Percentiles rank a stretch among this genome's conserved stretches.
phyloP scores from a whole-genome alignment of 2,888 invertebrate species.

The Apocheima hispidaria region DNA sequence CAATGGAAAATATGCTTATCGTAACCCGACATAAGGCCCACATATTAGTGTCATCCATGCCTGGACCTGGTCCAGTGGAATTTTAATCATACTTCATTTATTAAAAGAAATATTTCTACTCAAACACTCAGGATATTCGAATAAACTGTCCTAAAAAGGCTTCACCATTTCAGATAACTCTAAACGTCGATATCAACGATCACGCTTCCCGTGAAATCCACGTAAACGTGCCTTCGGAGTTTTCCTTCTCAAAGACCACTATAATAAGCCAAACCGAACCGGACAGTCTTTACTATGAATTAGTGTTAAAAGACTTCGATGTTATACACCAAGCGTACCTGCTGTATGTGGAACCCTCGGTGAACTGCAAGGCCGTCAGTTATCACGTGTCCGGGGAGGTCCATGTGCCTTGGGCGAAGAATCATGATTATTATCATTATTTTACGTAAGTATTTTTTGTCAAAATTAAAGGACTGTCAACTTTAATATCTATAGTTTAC shows the following conservation, averaged over 20 bases:
- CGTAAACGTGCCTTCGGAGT: constrained; percentile 71
- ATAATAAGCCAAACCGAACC: constrained; percentile 84
- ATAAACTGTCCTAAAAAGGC: too few relatives aligned
- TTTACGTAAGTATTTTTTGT: constrained; percentile 83
- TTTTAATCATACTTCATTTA: too few relatives aligned
- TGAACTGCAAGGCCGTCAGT: constrained; percentile 67
- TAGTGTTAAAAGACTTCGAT: constrained; percentile 85
- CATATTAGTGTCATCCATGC: neutral
- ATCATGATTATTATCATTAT: constrained; percentile 86
- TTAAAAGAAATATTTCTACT: too few relatives aligned
- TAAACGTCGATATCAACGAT: constrained; percentile 89
- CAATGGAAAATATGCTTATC: neutral
- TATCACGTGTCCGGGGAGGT: constrained; percentile 87
- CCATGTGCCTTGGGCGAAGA: constrained; percentile 88
- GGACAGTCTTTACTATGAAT: constrained; percentile 86
- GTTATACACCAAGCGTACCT: constrained; percentile 87
- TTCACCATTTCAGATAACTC: constrained; percentile 79
- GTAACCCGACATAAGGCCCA: neutral
- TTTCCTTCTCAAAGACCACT: constrained; percentile 60
- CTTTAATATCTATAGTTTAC: too few relatives aligned
- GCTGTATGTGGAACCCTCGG: constrained; percentile 85
- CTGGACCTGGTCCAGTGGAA: neutral
- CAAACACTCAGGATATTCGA: too few relatives aligned
- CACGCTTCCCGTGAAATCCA: constrained; percentile 67
- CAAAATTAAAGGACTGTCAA: too few relatives aligned